Evolutionary conservation across 2,797 vertebrate species (phyloP).

Genomic region (Sarcophilus harrisii): DNA sequence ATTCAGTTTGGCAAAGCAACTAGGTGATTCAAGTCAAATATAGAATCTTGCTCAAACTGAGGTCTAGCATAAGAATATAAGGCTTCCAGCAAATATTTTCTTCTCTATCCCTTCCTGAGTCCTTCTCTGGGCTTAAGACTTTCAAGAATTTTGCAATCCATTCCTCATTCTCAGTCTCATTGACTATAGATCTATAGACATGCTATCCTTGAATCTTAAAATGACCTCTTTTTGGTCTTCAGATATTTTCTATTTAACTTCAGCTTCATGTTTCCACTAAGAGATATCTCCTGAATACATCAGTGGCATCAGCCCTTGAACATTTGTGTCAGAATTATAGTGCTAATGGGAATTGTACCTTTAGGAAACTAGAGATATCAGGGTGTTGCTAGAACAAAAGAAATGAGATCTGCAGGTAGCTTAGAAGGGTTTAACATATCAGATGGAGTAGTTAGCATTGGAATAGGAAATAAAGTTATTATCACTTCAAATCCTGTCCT

Average conservation of each 20-base stretch:
- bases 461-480: neutral
- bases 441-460: neutral
- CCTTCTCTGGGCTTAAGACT: neutral
- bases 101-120: neutral
- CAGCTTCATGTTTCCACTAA: neutral
- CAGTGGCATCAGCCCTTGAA: neutral
- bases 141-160: neutral
- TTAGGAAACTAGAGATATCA: neutral
- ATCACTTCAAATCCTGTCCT: neutral
- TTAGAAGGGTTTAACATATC: neutral
- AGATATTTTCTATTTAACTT: neutral
- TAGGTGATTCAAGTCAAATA: neutral
- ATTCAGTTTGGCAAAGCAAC: neutral
- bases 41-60: neutral
- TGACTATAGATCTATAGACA: neutral
- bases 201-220: neutral
- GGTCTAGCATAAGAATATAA: neutral
- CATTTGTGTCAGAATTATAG: neutral
- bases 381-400: neutral
- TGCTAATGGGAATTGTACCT: neutral
- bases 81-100: neutral
- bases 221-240: neutral
- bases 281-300: neutral
- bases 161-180: neutral
- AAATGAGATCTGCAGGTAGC: neutral